A percentile compares a stretch with the other conserved stretches of the same genome.
These are phyloP conservation scores for Drosophila elegans DNA, from an alignment of 1,140 invertebrate genomes.

Conservation along the genomic window DNA sequence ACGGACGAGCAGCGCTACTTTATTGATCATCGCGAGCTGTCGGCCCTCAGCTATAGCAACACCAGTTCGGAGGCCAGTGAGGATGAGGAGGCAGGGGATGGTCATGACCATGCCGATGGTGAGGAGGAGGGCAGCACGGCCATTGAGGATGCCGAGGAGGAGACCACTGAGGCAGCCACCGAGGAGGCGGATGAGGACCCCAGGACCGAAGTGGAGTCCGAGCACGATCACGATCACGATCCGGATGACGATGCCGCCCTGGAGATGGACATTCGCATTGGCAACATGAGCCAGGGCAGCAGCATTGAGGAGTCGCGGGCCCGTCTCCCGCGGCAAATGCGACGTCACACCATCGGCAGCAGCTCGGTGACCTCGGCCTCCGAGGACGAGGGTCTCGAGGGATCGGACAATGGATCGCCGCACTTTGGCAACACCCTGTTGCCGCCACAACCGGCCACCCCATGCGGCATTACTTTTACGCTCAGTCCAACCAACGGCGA, in stretches of 20 bases:
- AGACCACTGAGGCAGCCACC: conserved; percentile 57
- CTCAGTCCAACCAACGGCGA: conserved; percentile 86
- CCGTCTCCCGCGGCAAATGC: conserved; percentile 70
- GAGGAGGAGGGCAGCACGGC: conserved; percentile 24
- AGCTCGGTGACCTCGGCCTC: conserved; percentile 65
- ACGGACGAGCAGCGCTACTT: conserved; percentile 83
- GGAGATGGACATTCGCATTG: conserved; percentile 75
- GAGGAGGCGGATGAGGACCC: conserved; percentile 53
- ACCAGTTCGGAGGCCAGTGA: conserved; percentile 86
- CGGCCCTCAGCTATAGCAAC: conserved; percentile 84
- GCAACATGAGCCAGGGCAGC: conserved; percentile 68
- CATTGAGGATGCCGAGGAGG: conserved; percentile 55
- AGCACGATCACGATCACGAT: conserved; percentile 46
- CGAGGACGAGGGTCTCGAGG: conserved; percentile 76
- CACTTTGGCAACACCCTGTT: conserved; percentile 77
- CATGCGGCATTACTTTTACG: conserved; percentile 89
- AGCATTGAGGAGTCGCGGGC: conserved; percentile 75
- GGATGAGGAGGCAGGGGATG: conserved; percentile 86
- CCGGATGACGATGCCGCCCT: conserved; percentile 69
- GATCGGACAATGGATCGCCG: conserved; percentile 72
- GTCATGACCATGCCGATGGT: conserved; percentile 69
- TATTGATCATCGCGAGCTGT: conserved; percentile 82
- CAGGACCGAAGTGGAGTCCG: conserved; percentile 26
- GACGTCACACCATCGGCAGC: conserved; percentile 78
- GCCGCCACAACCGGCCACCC: conserved; percentile 73